Conservation (phyloP, 2,888 invertebrate genomes). For the Megamerina dolium region DNA sequence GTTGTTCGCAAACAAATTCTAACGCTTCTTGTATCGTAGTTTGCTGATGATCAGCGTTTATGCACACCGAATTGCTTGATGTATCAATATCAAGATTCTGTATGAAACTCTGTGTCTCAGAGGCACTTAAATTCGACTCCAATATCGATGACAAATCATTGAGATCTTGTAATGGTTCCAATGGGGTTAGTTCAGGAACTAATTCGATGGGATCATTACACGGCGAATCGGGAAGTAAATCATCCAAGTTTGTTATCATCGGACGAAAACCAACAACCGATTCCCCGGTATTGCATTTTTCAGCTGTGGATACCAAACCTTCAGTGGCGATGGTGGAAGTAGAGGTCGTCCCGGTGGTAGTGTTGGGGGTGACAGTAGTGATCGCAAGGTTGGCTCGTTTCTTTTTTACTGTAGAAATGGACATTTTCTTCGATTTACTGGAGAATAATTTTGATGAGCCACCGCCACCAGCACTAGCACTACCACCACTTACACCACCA, state of each 20-base stretch:
- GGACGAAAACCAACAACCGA: constrained; percentile 17
- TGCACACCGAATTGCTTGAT: constrained; percentile 11
- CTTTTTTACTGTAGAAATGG: constrained; percentile 8
- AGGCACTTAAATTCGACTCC: constrained; percentile 21
- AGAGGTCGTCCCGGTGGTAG: not conserved
- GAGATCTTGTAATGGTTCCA: constrained; percentile 25
- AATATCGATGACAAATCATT: constrained; percentile 26
- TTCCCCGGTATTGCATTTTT: not conserved
- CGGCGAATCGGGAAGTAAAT: constrained; percentile 26
- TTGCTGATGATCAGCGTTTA: constrained; percentile 24
- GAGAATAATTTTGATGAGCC: constrained; percentile 8
- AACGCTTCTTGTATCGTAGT: constrained; percentile 31
- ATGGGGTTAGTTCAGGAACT: constrained; percentile 22
- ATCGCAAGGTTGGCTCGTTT: no score
- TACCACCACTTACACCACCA: no score
- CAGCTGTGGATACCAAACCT: no score
- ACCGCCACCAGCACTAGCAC: no score
- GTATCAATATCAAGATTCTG: constrained; percentile 4
- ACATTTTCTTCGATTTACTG: constrained; percentile 13
- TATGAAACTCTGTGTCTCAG: constrained; percentile 3
- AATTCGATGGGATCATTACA: constrained; percentile 24
- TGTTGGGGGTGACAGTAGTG: not conserved
- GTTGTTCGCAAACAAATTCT: constrained; percentile 26
- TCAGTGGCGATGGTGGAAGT: not conserved
- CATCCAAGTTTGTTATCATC: constrained; percentile 23